Evolutionary conservation across 2,888 invertebrate genomes (phyloP).

Genomic region (Allygus modestus): DNA sequence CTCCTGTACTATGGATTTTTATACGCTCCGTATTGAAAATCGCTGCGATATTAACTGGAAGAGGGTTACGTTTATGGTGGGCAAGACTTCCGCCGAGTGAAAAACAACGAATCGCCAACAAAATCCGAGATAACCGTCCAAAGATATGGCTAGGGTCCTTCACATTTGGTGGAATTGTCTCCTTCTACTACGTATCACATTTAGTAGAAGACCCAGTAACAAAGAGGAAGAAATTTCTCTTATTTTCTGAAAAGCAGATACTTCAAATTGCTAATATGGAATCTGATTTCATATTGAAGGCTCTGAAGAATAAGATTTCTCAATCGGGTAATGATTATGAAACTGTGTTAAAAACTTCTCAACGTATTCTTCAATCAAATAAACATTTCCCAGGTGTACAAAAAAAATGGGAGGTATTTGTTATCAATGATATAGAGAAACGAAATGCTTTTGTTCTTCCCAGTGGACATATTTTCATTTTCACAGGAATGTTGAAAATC

Average conservation of each 20-base stretch:
- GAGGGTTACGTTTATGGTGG: conserved; percentile 8
- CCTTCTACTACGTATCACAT: conserved; percentile 71
- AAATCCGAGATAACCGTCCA: not conserved
- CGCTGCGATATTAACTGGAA: not conserved
- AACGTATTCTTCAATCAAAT: conserved; percentile 75
- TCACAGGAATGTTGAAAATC: conserved; percentile 76
- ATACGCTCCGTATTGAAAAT: conserved; percentile 1
- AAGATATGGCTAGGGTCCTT: not conserved
- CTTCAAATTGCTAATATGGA: conserved; percentile 73
- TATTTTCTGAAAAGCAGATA: conserved; percentile 75
- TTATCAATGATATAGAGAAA: conserved; percentile 74
- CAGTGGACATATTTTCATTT: conserved; percentile 80
- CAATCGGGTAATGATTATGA: conserved; percentile 69
- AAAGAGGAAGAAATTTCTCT: conserved; percentile 76
- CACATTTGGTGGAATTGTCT: not conserved
- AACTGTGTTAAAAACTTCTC: conserved; percentile 73
- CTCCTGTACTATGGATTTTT: not conserved
- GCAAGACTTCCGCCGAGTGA: not conserved
- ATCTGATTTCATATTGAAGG: conserved; percentile 72
- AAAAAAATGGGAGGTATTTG: conserved; percentile 76
- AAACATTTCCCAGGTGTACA: conserved; percentile 75
- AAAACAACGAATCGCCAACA: not conserved
- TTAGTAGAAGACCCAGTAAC: conserved; percentile 77
- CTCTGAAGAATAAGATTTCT: not conserved
- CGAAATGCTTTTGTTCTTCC: conserved; percentile 78